Conservation (phyloP, 2,797 vertebrate genomes). For the Cryptoblepharus egeriae region DNA sequence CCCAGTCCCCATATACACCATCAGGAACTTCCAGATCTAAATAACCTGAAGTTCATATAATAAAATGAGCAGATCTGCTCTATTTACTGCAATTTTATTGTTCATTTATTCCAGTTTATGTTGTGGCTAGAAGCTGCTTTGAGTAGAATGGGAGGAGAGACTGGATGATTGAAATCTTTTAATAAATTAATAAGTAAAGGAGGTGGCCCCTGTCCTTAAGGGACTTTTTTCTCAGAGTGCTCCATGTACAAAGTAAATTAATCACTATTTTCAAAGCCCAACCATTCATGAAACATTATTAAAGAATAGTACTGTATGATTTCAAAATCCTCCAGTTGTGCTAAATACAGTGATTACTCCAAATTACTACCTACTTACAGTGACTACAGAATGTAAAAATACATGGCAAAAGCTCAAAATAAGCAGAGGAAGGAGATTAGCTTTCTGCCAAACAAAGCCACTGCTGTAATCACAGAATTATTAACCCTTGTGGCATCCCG, state of each 20-base stretch:
- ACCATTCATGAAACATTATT: neutral
- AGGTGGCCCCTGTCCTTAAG: no score
- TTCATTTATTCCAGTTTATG: no score
- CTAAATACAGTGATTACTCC: constrained; percentile 27
- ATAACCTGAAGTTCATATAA: no score
- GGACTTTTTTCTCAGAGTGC: no score
- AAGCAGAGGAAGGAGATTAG: constrained; percentile 29
- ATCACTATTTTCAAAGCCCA: neutral
- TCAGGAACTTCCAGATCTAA: no score
- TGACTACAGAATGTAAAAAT: constrained; percentile 20
- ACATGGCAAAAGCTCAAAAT: constrained; percentile 37
- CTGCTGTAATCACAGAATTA: constrained; percentile 5
- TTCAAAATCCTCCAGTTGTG: constrained; percentile 10
- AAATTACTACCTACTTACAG: constrained; percentile 21
- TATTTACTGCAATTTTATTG: no score
- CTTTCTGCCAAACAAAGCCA: constrained; percentile 34
- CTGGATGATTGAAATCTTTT: no score
- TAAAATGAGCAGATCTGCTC: no score
- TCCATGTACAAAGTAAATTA: neutral
- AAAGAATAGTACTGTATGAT: neutral
- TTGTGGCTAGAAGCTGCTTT: no score
- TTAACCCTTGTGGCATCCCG: constrained; percentile 22
- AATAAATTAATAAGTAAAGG: no score
- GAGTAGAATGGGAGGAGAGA: no score
- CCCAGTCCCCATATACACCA: no score